phyloP scores from a whole-genome alignment of 1,140 invertebrate species.

The Aphelenchoides besseyi region DNA sequence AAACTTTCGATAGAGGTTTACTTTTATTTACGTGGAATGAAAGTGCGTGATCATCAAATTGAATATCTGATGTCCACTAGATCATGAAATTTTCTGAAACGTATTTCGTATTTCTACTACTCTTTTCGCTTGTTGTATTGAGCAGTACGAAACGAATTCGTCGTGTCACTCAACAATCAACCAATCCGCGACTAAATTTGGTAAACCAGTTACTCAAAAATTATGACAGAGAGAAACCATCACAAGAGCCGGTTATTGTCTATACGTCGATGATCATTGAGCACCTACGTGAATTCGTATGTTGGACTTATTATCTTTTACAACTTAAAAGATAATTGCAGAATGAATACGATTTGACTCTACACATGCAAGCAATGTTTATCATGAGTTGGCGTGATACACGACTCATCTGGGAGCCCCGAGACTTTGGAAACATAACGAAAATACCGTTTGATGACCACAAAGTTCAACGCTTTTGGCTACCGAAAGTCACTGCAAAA shows the following conservation, averaged over 20 bases:
- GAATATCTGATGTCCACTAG: too few species aligned
- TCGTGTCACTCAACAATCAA: background rate
- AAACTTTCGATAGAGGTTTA: too few species aligned
- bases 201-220: background rate
- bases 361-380: background rate
- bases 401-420: constrained; percentile 12
- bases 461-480: constrained; percentile 4
- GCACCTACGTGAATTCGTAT: background rate
- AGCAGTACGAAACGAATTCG: too few species aligned
- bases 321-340: constrained; percentile 1
- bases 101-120: too few species aligned
- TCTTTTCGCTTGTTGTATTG: too few species aligned
- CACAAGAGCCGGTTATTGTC: background rate
- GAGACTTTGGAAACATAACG: constrained; percentile 10
- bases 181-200: background rate
- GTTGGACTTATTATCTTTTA: background rate
- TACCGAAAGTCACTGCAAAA: background rate
- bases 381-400: constrained; percentile 1
- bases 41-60: too few species aligned
- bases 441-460: constrained; percentile 7
- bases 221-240: background rate
- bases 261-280: constrained; percentile 7
- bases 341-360: constrained; percentile 16
- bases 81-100: too few species aligned
- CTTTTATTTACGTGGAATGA: too few species aligned